Base-by-base conservation (phyloP, 1,140 invertebrate genomes). In the Bathynomus jamesi region DNA sequence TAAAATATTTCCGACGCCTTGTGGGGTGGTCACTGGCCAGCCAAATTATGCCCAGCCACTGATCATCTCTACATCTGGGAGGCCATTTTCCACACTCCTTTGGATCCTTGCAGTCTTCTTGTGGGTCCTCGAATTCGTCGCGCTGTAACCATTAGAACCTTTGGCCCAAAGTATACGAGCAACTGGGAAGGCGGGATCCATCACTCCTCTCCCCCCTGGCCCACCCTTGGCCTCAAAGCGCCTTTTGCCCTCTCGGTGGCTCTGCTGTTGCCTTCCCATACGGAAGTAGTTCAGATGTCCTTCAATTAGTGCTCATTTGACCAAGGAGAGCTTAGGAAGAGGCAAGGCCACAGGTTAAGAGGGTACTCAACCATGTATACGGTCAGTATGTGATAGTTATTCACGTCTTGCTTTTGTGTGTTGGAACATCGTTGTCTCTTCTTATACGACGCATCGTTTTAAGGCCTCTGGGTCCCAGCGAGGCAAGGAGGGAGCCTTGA, bases 351-450 rank as follows among this genome's bases (percentile, higher is more conserved):
- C 40, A 53, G 40, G 21, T 53, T 53, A 3, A 53, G 40, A 53
- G 40, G 40, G 40, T 53, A 61, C 67, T 53, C 67, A 74, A 77
- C 76, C 72, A 77, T 74, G 76, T 77, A 77, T 77, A 77, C 76
- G 76, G 76, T 77, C 70, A 69, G 72, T 74, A 77, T 77, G 76
- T 77, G 76, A 77, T 77, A 77, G 76, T 77, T 68, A 74, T 71
- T 73, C 68, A 73, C 70, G 72, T 77, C 70, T 77, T 77, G 76
- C 72, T 74, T 73, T 71, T 69, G 71, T 67, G 71, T 74, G 73
- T 74, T 73, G 76, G 73, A 53, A 24, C 61, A 63, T 63, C 27
- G 21, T 24, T 63, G 27, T 28, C 61, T 24, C 61, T 28, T 63
- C 40, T 53, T 53, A 53, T 53, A 53, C 40, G 40, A 53, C 40